Conservation (phyloP, 1,140 invertebrate genomes). For the Brachystomella parvula region DNA sequence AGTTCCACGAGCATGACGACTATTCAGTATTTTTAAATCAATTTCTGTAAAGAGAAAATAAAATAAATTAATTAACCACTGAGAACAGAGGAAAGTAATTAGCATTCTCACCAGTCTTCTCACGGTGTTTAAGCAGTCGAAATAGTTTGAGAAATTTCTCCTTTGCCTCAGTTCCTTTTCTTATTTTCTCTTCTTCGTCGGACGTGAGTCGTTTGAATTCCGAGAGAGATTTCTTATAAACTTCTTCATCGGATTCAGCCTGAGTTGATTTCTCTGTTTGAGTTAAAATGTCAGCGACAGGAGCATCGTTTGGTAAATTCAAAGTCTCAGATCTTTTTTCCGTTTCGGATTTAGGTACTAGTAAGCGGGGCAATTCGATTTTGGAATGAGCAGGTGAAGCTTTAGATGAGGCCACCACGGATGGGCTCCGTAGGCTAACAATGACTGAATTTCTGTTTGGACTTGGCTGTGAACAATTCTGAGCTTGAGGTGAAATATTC, state of each 20-base stretch:
- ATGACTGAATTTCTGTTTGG: not conserved
- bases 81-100: not conserved
- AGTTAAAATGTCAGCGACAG: not conserved
- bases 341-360: not conserved
- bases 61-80: not conserved
- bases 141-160: constrained; percentile 24
- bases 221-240: not conserved
- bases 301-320: not conserved
- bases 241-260: not conserved
- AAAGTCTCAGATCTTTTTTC: not conserved
- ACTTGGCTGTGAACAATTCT: not conserved
- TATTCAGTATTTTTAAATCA: constrained; percentile 30
- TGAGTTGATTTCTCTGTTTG: not conserved
- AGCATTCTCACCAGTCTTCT: constrained; percentile 24
- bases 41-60: constrained; percentile 25
- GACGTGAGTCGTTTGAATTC: constrained; percentile 5
- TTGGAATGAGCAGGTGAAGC: not conserved
- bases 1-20: constrained; percentile 22
- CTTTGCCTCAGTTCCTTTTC: constrained; percentile 19
- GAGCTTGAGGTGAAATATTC: not conserved
- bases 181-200: not conserved
- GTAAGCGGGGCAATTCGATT: not conserved
- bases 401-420: not conserved
- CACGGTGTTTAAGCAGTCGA: constrained; percentile 21
- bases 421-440: not conserved